phyloP scores from a whole-genome alignment of 2,797 vertebrate genomes.

The Pseudotriccus pelzelni region DNA sequence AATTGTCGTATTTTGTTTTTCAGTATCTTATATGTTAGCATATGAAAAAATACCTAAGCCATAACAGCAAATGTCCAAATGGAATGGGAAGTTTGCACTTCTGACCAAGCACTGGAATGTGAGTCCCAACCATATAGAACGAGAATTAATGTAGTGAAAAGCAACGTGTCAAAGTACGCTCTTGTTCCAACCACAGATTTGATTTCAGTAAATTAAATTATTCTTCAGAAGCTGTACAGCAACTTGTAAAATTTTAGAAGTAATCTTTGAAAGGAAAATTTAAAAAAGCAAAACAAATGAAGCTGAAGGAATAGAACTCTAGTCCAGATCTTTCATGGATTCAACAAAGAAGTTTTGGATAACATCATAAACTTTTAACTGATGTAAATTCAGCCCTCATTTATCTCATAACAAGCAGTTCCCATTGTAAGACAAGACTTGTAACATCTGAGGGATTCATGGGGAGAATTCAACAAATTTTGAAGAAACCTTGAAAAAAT shows the following conservation, averaged over 20 bases:
- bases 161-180: background rate
- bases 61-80: fast-evolving
- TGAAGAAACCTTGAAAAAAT: background rate
- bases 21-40: background rate
- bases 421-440: background rate
- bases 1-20: background rate
- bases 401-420: background rate
- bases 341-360: background rate
- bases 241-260: background rate
- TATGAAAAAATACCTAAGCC: background rate
- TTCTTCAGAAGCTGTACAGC: background rate
- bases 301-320: background rate
- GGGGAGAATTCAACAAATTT: background rate
- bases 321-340: background rate
- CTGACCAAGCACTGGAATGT: background rate
- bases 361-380: background rate
- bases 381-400: background rate
- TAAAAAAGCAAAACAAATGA: background rate
- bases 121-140: background rate
- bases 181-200: background rate
- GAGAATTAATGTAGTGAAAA: background rate
- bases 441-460: background rate
- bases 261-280: background rate
- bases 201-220: background rate
- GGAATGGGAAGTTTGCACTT: background rate